These are phyloP conservation scores for Dugesia japonica DNA, from an alignment of 2,888 invertebrate species.

Conservation along the genomic window DNA sequence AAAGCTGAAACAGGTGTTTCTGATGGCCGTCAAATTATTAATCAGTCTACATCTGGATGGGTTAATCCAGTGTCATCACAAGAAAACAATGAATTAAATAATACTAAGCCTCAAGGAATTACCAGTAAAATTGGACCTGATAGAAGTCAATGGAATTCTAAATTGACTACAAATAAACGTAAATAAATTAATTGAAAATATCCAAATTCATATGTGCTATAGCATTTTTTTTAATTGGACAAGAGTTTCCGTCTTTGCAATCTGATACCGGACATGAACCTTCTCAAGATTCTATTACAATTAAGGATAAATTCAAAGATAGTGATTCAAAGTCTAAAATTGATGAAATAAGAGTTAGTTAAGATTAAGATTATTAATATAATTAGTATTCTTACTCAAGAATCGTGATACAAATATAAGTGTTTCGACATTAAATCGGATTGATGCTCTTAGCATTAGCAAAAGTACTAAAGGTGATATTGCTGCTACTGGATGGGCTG, in stretches of 20 bases:
- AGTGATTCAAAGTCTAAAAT: too few relatives aligned
- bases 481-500: conserved; percentile 30
- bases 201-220: too few relatives aligned
- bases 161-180: not conserved
- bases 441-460: not conserved
- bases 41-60: conserved; percentile 32
- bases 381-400: too few relatives aligned
- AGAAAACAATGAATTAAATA: too few relatives aligned
- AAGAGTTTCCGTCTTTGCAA: too few relatives aligned
- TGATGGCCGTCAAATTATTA: conserved; percentile 33
- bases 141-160: conserved; percentile 8
- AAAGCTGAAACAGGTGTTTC: conserved; percentile 34
- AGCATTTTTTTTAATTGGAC: too few relatives aligned
- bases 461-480: conserved; percentile 27
- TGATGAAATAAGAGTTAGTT: too few relatives aligned
- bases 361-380: too few relatives aligned
- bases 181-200: not conserved
- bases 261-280: too few relatives aligned
- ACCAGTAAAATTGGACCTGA: not conserved
- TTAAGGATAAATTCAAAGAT: too few relatives aligned
- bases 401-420: not conserved
- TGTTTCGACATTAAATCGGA: not conserved
- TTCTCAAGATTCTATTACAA: too few relatives aligned
- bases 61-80: not conserved
- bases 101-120: not conserved